Conservation (phyloP, 1,140 invertebrate genomes). For the Leptonema lineaticorne region DNA sequence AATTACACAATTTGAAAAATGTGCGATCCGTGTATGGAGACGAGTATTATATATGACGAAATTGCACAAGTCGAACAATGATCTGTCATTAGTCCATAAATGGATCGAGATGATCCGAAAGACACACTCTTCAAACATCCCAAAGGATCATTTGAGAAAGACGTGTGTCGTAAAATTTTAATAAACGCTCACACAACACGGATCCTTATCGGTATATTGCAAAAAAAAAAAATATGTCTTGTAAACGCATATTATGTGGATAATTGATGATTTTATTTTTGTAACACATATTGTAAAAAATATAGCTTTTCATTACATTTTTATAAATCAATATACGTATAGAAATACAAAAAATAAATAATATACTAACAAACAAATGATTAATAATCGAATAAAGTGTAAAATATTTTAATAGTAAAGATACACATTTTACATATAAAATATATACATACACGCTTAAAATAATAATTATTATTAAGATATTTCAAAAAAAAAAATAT, state of each 20-base stretch:
- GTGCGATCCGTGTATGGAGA: slow-evolving; percentile 5
- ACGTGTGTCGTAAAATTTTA: background rate
- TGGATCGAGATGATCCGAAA: background rate
- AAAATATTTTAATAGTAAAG: too few species aligned
- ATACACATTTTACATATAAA: too few species aligned
- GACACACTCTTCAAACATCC: background rate
- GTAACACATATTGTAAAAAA: too few species aligned
- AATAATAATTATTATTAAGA: background rate
- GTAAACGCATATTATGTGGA: too few species aligned
- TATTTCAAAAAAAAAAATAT: background rate
- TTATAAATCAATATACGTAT: too few species aligned
- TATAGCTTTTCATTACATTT: too few species aligned
- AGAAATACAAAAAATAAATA: too few species aligned
- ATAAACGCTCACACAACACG: background rate
- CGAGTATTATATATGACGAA: background rate
- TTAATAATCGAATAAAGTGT: too few species aligned
- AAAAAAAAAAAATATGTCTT: background rate
- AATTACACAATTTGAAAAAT: slow-evolving; percentile 9
- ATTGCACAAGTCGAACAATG: background rate
- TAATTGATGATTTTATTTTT: too few species aligned
- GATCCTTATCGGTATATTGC: background rate
- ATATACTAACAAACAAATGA: too few species aligned
- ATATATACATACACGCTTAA: background rate
- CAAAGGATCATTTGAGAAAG: background rate
- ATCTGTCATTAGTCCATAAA: slow-evolving; percentile 4